phyloP scores from a whole-genome alignment of 2,113 vertebrate species.

The Macaca fascicularis region DNA sequence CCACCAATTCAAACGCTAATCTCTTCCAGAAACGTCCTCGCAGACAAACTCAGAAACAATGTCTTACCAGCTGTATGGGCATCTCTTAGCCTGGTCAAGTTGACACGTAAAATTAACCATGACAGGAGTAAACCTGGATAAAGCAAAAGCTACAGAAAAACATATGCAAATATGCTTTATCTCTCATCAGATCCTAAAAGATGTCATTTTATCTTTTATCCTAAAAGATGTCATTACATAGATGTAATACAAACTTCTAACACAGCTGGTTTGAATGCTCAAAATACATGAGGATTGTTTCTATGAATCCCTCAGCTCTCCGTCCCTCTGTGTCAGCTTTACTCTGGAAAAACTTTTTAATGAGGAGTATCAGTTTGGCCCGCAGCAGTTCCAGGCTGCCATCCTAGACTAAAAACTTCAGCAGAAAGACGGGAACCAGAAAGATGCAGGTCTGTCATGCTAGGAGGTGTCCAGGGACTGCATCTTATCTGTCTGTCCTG shows the following conservation, averaged over 20 bases:
- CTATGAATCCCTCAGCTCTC: neutral
- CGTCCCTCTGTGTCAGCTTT: neutral
- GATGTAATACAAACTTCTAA: neutral
- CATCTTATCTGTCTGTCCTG: neutral
- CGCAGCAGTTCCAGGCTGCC: neutral
- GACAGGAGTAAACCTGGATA: neutral
- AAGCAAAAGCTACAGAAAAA: constrained; percentile 1
- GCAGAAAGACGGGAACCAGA: neutral
- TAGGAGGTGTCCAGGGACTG: neutral
- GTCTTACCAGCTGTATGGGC: neutral
- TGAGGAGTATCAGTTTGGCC: neutral
- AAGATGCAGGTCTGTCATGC: neutral
- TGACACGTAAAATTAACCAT: neutral
- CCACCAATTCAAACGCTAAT: neutral
- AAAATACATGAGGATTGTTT: neutral
- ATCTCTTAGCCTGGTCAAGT: neutral
- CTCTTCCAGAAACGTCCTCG: neutral
- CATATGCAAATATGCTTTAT: neutral
- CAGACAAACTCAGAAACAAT: neutral
- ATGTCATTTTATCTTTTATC: neutral
- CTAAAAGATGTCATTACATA: neutral
- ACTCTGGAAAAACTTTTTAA: neutral
- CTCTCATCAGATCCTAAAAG: neutral
- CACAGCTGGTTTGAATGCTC: neutral
- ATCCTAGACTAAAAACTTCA: neutral